Base-by-base conservation (phyloP, 2,797 vertebrate genomes). In the Eremophila alpestris region DNA sequence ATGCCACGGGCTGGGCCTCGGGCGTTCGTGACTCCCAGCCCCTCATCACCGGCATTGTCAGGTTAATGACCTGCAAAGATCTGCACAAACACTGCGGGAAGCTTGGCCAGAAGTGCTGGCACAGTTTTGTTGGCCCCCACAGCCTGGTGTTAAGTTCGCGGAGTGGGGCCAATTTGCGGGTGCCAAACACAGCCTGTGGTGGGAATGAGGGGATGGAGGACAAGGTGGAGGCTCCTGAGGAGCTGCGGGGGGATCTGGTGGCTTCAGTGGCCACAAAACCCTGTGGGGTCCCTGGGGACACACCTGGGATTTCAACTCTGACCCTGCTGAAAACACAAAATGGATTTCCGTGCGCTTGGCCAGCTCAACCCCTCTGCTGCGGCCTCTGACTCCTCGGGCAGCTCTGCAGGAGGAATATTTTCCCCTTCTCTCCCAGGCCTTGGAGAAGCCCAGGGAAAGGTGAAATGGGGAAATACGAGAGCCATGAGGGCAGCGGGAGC, bases 41-140 rank as follows among this genome's bases (percentile, higher is more conserved):
- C 84, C 91, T 70, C 46, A 71, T 45, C 29, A 4, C 62, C 3
- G 5, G 48, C 27, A 40, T 27, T 89, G 84, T 83, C 67, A 68
- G 95, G 78, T 91, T 96, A 95, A 96, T 68, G 91, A 87, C 89
- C 94, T 92, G 96, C 93, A 87, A 56, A 95, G 89, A 83, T 85
- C 91, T 71, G 82, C 84, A 43, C 84, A 91, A 94, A 94, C 94
- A 65, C 58, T 6, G 87, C 46, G 0, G 91, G 26, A 89, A n/a
- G 54, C 26, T 34, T 40, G 85, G 93, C 94, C 95, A 94, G 34
- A 93, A 94, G 68, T 3, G 16, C 3, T 96, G 94, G 87, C 95
- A 91, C 58, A 0, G 71, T 95, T 87, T 64, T 71, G 34, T 91
- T 94, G 96, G 93, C 87, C 95, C 89, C 89, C 60, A 32, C 60